phyloP scores from a whole-genome alignment of 2,888 invertebrate genomes.

The Eucriotettix oculatus region DNA sequence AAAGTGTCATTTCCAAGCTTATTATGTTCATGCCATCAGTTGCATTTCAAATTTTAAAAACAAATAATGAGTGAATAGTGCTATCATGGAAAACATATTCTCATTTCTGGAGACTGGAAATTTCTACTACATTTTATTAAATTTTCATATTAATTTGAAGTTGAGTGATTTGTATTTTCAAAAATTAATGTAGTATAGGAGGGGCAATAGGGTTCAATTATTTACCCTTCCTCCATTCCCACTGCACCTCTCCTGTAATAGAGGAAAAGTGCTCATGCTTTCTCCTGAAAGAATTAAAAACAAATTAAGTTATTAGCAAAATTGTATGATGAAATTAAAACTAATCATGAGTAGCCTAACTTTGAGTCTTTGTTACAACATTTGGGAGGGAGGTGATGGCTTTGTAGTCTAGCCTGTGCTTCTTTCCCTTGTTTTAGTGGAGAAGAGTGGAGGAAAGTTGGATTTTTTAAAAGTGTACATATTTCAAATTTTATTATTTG shows the following conservation, averaged over 20 bases:
- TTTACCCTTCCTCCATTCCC: no score
- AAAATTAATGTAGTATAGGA: no score
- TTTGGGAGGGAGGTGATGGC: not conserved
- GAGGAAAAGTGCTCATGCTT: no score
- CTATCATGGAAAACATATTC: constrained; percentile 13
- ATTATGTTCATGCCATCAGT: constrained; percentile 14
- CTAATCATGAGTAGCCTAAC: not conserved
- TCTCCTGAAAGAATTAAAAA: not conserved
- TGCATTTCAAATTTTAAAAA: constrained; percentile 14
- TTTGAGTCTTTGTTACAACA: not conserved
- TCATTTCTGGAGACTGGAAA: constrained; percentile 12
- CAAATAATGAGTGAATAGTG: constrained; percentile 6
- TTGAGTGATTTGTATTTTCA: no score
- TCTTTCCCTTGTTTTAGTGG: constrained; percentile 1
- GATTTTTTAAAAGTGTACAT: constrained; percentile 13
- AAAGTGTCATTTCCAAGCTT: constrained; percentile 11
- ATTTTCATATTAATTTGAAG: constrained; percentile 6
- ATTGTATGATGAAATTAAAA: not conserved
- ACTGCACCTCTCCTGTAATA: no score
- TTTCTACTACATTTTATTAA: constrained; percentile 12
- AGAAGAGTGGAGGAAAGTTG: constrained; percentile 14
- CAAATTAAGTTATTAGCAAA: constrained; percentile 1
- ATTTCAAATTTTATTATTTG: constrained; percentile 15
- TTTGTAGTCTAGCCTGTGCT: not conserved
- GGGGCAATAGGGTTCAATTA: no score